A percentile compares a stretch with the other conserved stretches of the same genome.
Conservation (phyloP, 2,888 invertebrate genomes). For the Endomychus coccineus region DNA sequence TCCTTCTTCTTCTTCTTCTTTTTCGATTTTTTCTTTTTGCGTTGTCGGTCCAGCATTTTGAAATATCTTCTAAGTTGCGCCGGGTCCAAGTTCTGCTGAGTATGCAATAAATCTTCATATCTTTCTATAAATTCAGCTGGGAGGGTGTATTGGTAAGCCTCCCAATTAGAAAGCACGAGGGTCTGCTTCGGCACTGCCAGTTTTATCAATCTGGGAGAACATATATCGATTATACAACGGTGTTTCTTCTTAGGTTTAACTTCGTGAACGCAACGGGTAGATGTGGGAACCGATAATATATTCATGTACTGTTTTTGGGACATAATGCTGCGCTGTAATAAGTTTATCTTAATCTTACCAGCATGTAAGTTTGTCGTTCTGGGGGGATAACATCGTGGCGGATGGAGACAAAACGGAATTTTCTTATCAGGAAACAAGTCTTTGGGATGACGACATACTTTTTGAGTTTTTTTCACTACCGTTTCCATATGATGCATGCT, state of each 20-base stretch:
- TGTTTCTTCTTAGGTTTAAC: constrained; percentile 4
- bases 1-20: constrained; percentile 5
- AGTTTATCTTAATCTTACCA: constrained; percentile 6
- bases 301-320: constrained; percentile 10
- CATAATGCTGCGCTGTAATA: constrained; percentile 4
- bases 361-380: constrained; percentile 11
- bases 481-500: constrained; percentile 8
- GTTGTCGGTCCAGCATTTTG: constrained; percentile 8
- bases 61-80: constrained; percentile 8
- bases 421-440: too few relatives aligned
- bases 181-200: constrained; percentile 8
- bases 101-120: constrained; percentile 6
- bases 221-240: not conserved
- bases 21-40: not conserved
- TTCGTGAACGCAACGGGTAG: constrained; percentile 10
- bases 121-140: constrained; percentile 7
- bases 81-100: constrained; percentile 4
- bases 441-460: constrained; percentile 6
- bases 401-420: too few relatives aligned
- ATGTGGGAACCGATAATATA: constrained; percentile 2
- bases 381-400: too few relatives aligned
- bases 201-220: constrained; percentile 12
- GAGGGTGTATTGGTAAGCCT: constrained; percentile 7
- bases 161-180: constrained; percentile 11
- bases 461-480: constrained; percentile 6